These are phyloP conservation scores for Florisuga fusca DNA, from an alignment of 2,797 vertebrate species.

Conservation along the genomic window DNA sequence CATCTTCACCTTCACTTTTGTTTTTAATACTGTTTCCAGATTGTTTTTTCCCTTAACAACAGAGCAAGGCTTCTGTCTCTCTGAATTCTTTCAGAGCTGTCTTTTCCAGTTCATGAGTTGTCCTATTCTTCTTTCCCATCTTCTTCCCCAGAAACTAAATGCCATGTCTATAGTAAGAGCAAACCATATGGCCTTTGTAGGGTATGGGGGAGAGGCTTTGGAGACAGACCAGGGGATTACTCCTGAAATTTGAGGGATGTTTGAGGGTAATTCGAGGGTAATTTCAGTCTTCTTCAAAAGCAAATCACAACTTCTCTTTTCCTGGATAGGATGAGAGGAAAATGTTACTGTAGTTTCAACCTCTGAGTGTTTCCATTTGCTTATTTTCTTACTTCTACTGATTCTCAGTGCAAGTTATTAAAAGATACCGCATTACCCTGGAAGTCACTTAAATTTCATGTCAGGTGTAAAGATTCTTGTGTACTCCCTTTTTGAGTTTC, in stretches of 20 bases:
- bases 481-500: neutral
- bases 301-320: neutral
- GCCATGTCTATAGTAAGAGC: neutral
- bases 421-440: neutral
- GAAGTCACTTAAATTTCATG: neutral
- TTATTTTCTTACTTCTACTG: neutral
- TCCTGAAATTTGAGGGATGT: neutral
- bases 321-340: neutral
- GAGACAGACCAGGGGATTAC: neutral
- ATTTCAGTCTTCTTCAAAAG: neutral
- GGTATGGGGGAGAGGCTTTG: neutral
- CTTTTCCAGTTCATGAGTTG: neutral
- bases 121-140: neutral
- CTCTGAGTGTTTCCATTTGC: neutral
- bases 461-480: neutral
- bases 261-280: neutral
- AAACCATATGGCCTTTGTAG: neutral
- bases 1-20: neutral
- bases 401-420: neutral
- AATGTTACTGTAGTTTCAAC: neutral
- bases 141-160: neutral
- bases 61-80: neutral
- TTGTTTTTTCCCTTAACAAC: neutral
- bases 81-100: neutral
- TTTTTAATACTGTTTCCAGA: conserved; percentile 15